Evolutionary conservation across 2,113 vertebrate genomes (phyloP).

Genomic region (Mugil cephalus): DNA sequence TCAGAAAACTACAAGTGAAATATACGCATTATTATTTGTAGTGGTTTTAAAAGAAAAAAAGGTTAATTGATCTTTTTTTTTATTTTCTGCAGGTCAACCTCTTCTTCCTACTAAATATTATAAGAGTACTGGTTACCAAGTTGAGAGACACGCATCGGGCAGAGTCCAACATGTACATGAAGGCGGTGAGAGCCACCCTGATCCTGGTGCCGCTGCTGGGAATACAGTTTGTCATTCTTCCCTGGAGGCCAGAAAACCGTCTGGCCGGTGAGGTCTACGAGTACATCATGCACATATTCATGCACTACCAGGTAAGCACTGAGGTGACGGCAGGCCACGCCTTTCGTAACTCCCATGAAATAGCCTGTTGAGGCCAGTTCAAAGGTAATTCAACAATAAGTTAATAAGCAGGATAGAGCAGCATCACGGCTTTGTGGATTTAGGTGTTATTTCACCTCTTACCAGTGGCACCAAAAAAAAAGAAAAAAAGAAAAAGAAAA

Average conservation of each 20-base stretch:
- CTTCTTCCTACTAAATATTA: constrained; percentile 97
- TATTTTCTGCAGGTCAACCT: constrained; percentile 91
- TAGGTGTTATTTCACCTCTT: not conserved
- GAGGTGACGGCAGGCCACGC: not conserved
- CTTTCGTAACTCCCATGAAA: constrained; percentile 1
- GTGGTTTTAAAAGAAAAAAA: too few species aligned
- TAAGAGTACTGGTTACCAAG: constrained; percentile 95
- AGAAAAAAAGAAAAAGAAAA: too few species aligned
- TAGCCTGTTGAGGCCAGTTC: not conserved
- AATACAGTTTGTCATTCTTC: constrained; percentile 96
- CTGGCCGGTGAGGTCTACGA: constrained; percentile 95
- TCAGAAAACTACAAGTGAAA: not conserved
- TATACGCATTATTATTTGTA: too few species aligned
- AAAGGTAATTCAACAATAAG: not conserved
- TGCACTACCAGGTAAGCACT: constrained; percentile 94
- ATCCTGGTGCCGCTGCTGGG: constrained; percentile 96
- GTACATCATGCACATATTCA: constrained; percentile 96
- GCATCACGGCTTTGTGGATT: not conserved
- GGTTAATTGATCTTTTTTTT: too few species aligned
- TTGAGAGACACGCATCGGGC: constrained; percentile 91
- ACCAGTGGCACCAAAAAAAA: not conserved
- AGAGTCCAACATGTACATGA: constrained; percentile 98
- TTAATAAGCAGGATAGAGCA: not conserved
- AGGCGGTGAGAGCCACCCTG: constrained; percentile 95
- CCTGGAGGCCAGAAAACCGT: constrained; percentile 95